phyloP scores from a whole-genome alignment of 2,797 vertebrate species.

The Emys orbicularis region DNA sequence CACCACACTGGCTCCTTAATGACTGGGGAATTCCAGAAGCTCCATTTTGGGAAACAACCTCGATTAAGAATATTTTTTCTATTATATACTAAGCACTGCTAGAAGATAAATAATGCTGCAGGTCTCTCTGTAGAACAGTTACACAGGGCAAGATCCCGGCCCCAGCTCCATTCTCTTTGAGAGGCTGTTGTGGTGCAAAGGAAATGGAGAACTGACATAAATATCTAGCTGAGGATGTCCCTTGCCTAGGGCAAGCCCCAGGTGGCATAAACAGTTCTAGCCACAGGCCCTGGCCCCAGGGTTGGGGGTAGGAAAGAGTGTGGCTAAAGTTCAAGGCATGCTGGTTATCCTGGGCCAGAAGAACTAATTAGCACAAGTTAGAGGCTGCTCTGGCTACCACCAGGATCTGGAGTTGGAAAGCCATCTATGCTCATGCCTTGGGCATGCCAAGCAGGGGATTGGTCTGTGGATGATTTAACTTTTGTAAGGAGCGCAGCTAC shows the following conservation, averaged over 20 bases:
- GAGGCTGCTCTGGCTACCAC: background rate
- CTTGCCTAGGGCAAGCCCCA: background rate
- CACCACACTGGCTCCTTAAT: background rate
- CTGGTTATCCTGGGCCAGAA: background rate
- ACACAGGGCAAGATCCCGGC: background rate
- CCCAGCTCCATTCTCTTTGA: background rate
- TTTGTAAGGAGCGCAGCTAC: conserved; percentile 20
- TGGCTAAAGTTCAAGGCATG: background rate
- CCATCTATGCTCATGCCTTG: conserved; percentile 23
- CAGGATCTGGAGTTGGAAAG: background rate
- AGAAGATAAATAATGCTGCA: background rate
- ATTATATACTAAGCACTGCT: background rate
- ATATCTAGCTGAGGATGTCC: background rate
- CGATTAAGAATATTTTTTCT: background rate
- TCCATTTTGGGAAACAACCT: background rate
- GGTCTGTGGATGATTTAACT: conserved; percentile 17
- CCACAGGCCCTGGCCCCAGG: background rate
- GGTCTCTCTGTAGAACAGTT: background rate
- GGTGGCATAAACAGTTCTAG: background rate
- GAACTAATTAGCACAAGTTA: background rate
- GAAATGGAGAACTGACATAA: background rate
- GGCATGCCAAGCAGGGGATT: background rate
- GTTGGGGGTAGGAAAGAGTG: background rate
- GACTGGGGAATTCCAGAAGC: background rate
- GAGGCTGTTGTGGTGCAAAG: background rate